A percentile compares a stretch with the other conserved stretches of the same genome.
Evolutionary conservation across 2,888 invertebrate species (phyloP).

Genomic region (Suillia variegata): DNA sequence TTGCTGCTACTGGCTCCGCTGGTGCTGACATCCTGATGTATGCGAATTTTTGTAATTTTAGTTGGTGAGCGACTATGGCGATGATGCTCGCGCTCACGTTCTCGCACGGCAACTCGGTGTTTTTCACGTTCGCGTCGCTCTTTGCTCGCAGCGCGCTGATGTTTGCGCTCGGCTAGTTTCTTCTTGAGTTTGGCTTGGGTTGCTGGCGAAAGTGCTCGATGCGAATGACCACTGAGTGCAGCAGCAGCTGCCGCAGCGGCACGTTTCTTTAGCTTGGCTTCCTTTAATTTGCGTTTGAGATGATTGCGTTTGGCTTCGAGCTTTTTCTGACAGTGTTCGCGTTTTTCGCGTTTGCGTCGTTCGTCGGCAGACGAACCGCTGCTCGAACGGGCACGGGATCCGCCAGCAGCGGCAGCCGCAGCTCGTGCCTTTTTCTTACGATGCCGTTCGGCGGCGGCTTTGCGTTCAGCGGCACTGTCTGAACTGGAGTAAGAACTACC

Average conservation of each 20-base stretch:
- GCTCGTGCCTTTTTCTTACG: constrained; percentile 64
- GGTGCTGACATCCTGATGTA: constrained; percentile 56
- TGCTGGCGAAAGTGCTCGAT: constrained; percentile 50
- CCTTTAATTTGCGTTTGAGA: constrained; percentile 56
- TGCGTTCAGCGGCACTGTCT: constrained; percentile 44
- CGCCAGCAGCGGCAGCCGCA: constrained; percentile 38
- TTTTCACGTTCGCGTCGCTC: constrained; percentile 60
- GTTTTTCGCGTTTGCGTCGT: constrained; percentile 56
- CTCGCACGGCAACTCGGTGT: constrained; percentile 57
- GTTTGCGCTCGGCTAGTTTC: constrained; percentile 55
- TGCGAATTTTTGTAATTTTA: constrained; percentile 56
- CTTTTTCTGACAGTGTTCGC: constrained; percentile 59
- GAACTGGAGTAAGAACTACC: constrained; percentile 57
- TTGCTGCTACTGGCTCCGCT: too few species aligned
- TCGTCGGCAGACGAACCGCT: constrained; percentile 69
- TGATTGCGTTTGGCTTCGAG: constrained; percentile 59
- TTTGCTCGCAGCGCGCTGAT: constrained; percentile 51
- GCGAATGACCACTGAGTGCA: constrained; percentile 49
- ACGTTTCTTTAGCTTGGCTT: constrained; percentile 57
- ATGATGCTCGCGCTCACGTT: constrained; percentile 60
- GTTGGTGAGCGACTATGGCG: constrained; percentile 60
- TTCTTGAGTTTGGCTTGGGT: constrained; percentile 57
- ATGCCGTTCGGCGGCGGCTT: constrained; percentile 42
- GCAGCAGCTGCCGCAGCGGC: constrained; percentile 47
- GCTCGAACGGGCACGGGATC: constrained; percentile 62